A percentile compares a stretch with the other conserved stretches of the same genome.
Evolutionary conservation across 2,888 invertebrate species (phyloP).

Genomic region (Chrysolina haemoptera): DNA sequence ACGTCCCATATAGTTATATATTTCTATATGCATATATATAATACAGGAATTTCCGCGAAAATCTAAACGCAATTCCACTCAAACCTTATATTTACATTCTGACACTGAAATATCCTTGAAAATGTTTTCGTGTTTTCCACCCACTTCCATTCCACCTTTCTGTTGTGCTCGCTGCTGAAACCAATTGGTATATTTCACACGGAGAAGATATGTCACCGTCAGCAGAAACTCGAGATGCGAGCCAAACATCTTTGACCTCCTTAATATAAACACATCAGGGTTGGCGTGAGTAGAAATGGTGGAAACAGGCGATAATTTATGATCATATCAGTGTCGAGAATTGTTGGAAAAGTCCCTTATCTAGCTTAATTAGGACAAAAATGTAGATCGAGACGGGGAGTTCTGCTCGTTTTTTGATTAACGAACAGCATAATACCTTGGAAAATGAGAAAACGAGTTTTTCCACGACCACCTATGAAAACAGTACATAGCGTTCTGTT

Average conservation of each 20-base stretch:
- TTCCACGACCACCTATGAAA: no score
- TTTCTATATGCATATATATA: no score
- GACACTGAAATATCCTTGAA: neutral
- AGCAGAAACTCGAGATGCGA: neutral
- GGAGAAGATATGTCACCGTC: constrained; percentile 18
- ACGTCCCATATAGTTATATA: no score
- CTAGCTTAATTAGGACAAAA: neutral
- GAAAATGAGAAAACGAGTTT: no score
- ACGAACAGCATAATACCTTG: no score
- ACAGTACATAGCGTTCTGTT: no score
- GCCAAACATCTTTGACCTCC: constrained; percentile 15
- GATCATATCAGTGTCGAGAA: neutral
- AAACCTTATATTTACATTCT: no score
- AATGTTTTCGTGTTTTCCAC: neutral
- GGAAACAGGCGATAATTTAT: neutral
- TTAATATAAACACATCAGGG: constrained; percentile 17
- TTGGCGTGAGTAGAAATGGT: constrained; percentile 7
- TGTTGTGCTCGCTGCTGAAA: neutral
- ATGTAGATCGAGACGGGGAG: neutral
- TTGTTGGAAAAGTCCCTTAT: neutral
- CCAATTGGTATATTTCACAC: constrained; percentile 14
- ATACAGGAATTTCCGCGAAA: no score
- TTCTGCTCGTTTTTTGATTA: no score
- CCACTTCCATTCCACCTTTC: constrained; percentile 1
- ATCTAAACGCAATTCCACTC: no score